phyloP scores from a whole-genome alignment of 2,797 vertebrate species.

The Oreortyx pictus region DNA sequence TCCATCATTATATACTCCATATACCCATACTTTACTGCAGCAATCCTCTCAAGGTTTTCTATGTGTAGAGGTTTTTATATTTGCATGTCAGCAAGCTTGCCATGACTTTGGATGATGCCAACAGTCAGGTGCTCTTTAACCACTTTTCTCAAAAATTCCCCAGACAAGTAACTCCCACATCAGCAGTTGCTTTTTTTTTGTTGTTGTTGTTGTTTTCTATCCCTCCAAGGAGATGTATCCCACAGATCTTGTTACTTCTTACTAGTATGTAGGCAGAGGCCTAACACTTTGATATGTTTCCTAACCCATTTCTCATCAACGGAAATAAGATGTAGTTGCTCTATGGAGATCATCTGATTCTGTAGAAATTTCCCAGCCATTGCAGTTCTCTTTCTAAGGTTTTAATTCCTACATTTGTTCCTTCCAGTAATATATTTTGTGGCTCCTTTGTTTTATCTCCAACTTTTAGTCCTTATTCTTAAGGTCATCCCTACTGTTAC shows the following conservation, averaged over 20 bases:
- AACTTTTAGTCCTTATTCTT: neutral
- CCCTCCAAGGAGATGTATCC: neutral
- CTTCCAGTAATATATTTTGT: neutral
- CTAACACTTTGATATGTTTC: neutral
- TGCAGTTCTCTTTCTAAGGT: neutral
- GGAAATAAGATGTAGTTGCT: neutral
- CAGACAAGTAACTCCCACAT: neutral
- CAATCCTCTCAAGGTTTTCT: neutral
- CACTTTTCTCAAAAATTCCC: neutral
- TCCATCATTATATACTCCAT: neutral
- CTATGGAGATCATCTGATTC: accelerated
- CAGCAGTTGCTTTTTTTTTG: neutral
- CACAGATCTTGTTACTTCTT: neutral
- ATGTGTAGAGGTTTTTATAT: neutral
- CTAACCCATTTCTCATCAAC: neutral
- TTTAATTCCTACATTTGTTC: neutral
- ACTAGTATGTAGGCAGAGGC: neutral
- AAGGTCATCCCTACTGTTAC: neutral
- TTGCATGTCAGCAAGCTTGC: neutral
- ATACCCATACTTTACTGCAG: neutral
- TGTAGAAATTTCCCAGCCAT: neutral
- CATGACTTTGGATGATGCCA: neutral
- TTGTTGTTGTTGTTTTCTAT: neutral
- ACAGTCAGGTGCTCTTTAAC: neutral
- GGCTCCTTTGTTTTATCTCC: neutral